These are phyloP conservation scores for Molorchus minor DNA, from an alignment of 2,888 invertebrate species.

Conservation along the genomic window DNA sequence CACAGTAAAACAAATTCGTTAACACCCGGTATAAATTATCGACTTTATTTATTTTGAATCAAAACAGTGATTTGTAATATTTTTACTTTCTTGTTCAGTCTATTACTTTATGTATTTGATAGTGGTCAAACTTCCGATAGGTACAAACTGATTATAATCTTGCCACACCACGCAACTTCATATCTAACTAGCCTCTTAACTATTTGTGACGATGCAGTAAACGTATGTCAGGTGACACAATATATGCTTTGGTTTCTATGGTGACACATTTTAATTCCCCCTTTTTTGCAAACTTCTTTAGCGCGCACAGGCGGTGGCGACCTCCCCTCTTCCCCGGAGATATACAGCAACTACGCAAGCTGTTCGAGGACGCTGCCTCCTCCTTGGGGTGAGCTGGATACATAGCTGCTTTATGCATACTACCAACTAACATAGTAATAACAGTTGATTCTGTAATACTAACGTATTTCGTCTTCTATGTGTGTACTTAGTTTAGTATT, in stretches of 20 bases:
- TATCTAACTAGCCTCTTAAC: neutral
- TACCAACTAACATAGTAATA: conserved; percentile 13
- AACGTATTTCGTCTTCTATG: neutral
- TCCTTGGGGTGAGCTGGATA: conserved; percentile 49
- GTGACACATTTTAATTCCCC: conserved; percentile 31
- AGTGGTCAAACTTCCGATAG: neutral
- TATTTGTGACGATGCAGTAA: neutral
- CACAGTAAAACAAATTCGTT: too few species aligned
- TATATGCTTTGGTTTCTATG: conserved; percentile 13
- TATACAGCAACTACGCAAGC: conserved; percentile 79
- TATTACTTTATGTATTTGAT: conserved; percentile 6
- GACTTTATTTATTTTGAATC: too few species aligned
- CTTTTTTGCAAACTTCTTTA: conserved; percentile 56
- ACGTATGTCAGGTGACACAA: conserved; percentile 3
- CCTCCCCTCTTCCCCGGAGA: conserved; percentile 83
- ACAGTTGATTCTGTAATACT: neutral
- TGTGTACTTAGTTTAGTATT: too few species aligned
- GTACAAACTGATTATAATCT: neutral
- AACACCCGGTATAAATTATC: too few species aligned
- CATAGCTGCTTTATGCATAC: conserved; percentile 20
- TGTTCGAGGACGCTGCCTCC: conserved; percentile 78
- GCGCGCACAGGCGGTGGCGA: conserved; percentile 84
- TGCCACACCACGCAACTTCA: neutral
- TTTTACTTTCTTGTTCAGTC: conserved; percentile 10
- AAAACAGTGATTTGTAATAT: too few species aligned